phyloP scores from a whole-genome alignment of 2,797 vertebrate species.

The Diglossa cyanea region DNA sequence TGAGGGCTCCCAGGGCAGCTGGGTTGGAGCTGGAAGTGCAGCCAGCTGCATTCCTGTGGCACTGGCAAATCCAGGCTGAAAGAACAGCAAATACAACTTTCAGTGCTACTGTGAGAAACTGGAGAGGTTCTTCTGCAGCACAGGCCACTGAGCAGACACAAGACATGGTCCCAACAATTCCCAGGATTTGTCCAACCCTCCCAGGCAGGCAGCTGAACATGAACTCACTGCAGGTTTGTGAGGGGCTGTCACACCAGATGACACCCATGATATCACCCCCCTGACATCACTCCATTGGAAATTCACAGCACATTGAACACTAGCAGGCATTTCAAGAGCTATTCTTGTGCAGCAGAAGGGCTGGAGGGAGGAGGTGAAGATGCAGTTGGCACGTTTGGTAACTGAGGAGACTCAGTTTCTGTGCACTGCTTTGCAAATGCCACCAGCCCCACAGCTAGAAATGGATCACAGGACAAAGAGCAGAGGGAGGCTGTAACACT shows the following conservation, averaged over 20 bases:
- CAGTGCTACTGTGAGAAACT: neutral
- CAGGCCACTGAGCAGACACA: neutral
- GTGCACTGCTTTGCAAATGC: neutral
- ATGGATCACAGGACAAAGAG: neutral
- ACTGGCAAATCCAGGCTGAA: neutral
- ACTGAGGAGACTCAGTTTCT: neutral
- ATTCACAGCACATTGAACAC: neutral
- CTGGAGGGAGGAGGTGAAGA: neutral
- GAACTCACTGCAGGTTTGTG: neutral
- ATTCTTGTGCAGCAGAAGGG: neutral
- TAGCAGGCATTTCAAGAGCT: neutral
- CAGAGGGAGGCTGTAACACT: neutral
- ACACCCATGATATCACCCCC: neutral
- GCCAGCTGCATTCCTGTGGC: neutral
- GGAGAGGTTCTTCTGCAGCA: neutral
- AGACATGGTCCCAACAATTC: fast-evolving
- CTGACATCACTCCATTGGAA: fast-evolving
- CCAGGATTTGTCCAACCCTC: neutral
- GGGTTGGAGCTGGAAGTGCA: neutral
- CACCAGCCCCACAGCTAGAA: neutral
- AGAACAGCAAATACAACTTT: neutral
- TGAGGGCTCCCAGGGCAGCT: neutral
- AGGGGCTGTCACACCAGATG: neutral
- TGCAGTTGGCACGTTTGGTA: neutral
- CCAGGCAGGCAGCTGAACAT: neutral